Evolutionary conservation across 2,113 vertebrate species (phyloP), one percentile per base, ranked within the genome.

Genomic region (Gallinago undulata): DNA sequence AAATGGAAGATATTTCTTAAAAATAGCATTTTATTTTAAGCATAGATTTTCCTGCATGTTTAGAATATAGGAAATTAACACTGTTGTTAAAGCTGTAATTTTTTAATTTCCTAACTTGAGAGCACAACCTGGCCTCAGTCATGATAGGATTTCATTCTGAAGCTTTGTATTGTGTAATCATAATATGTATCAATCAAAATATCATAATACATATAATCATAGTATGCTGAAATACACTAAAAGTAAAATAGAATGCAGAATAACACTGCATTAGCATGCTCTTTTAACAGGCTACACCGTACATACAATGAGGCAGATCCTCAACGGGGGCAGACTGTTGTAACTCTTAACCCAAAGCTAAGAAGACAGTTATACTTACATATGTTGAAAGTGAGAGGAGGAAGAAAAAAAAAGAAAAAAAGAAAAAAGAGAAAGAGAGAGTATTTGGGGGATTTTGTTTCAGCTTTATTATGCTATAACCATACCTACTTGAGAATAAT

Each of bases 41-140:
- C 6, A 67, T 18, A 50, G 19, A 4, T 64, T 83, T 66, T 55
- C 37, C 10, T 62, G 9, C 56, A 22, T 33, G 19, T 24, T 13
- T 47, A 55, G 22, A 56, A 62, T 47, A 79, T 21, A 64, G 24
- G 39, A 89, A 89, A 67, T 59, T 9, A 70, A 56, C 56, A 48
- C 8, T 18, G 7, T 2, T 79, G 47, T 87, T 43, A 77, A 18
- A 88, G 51, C 21, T 47, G 25, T 17, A 53, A n/a, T 57, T 22
- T 68, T 94, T 94, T 87, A 15, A 72, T 92, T 82, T 91, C 81
- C 53, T 85, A 55, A 37, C 39, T 43, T 43, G 5, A 43, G 28
- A 95, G 23, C 5, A 4, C 28, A 51, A 82, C 33, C 47, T 57
- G 17, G 22, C 37, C 67, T 80, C 48, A 69, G 50, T 79, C 37